Base-by-base conservation (phyloP, 2,888 invertebrate species). In the Epinotia bilunana region DNA sequence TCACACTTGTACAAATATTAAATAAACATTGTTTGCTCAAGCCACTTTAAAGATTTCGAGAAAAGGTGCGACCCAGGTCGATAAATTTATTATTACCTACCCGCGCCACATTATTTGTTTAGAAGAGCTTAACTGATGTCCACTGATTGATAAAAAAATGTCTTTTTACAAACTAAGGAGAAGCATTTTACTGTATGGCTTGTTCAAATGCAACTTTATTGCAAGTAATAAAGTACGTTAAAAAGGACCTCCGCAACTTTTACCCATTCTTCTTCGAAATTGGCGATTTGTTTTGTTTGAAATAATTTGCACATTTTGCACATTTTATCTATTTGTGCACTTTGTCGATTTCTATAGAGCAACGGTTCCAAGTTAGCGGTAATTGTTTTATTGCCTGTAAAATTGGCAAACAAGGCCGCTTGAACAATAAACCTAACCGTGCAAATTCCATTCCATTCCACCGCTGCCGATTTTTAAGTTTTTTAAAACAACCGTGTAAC, bases 1-100 rank as follows among this genome's bases (percentile, higher is more conserved):
- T 71, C 70, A 60, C 70, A 74, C 74, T 64, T 74, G 70, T 71
- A 65, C 64, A 74, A 74, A 71, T 74, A 74, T 71, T 65, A 49
- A 64, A 58, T 23, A 46, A 58, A 74, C 43, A 2, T 6, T 74
- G 70, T 71, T 71, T 74, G 53, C 60, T 60, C 12, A 60, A 69
- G 43, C 28, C 23, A 18, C 65, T 68, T 57, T 13, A 46, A 69
- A 60, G 53, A 55, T 65, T 70, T 65, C 49, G 43, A 64, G 64
- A 43, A 70, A 70, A 70, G 49, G 69, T 68, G 20, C 68, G 49
- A n/a, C 64, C 28, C 46, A 20, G 43, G 58, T 60, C 60, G 23
- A 60, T 46, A 69, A 58, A 69, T 60, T 68, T 69, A 46, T 39
- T 43, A 67, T 39, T 7, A 43, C 43, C 68, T 69, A 69, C 58